Evolutionary conservation across 1,140 invertebrate genomes (phyloP).

Genomic region (Papilio aristodemus): DNA sequence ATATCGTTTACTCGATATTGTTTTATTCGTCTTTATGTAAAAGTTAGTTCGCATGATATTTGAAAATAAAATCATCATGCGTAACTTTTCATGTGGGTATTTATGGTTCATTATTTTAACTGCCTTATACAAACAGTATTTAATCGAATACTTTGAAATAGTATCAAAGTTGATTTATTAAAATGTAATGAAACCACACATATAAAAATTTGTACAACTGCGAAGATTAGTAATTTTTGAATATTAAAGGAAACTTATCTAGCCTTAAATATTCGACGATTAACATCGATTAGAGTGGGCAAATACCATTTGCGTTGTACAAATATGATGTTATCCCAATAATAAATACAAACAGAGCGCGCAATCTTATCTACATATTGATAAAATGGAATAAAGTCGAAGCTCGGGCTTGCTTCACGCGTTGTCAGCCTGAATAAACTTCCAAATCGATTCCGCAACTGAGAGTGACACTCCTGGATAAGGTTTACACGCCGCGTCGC

Average conservation of each 20-base stretch:
- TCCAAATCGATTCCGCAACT: conserved; percentile 75
- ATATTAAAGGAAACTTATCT: too few relatives aligned
- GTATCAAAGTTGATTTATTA: too few relatives aligned
- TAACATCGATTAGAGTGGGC: not conserved
- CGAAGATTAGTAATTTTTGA: too few relatives aligned
- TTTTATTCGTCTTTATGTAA: not conserved
- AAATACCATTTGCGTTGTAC: not conserved
- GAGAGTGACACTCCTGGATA: conserved; percentile 73
- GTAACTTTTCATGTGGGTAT: too few relatives aligned
- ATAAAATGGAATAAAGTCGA: conserved; percentile 52
- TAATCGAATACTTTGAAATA: too few relatives aligned
- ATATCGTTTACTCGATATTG: not conserved
- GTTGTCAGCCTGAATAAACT: conserved; percentile 76
- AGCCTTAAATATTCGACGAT: not conserved
- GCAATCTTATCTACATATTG: conserved; percentile 45
- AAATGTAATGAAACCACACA: too few relatives aligned
- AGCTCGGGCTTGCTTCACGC: conserved; percentile 57
- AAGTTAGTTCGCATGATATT: too few relatives aligned
- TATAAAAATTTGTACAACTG: too few relatives aligned
- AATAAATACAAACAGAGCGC: conserved; percentile 25
- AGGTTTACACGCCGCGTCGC: conserved; percentile 63
- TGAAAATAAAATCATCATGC: too few relatives aligned
- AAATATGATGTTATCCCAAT: conserved; percentile 1
- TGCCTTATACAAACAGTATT: too few relatives aligned
- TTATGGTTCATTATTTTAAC: too few relatives aligned